phyloP scores from a whole-genome alignment of 2,113 vertebrate genomes.

The Oryzias curvinotus region DNA sequence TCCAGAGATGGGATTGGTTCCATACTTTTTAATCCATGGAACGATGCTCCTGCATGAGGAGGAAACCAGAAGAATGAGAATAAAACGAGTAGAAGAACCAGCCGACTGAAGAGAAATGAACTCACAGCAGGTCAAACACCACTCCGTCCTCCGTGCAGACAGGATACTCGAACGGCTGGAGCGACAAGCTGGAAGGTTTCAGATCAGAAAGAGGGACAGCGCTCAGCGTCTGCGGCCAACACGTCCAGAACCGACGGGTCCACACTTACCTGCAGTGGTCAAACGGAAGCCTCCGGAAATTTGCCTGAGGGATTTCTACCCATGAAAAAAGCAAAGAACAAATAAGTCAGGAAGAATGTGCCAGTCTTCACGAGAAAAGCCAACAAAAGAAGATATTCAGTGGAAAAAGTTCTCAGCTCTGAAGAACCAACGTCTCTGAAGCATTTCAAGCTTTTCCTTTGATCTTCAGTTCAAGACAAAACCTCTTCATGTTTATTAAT shows the following conservation, averaged over 20 bases:
- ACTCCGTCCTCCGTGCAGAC: conserved; percentile 91
- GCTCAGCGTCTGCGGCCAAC: neutral
- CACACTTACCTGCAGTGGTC: conserved; percentile 93
- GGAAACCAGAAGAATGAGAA: neutral
- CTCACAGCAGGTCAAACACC: conserved; percentile 90
- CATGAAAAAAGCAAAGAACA: conserved; percentile 26
- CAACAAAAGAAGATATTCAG: too few relatives aligned
- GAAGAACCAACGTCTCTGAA: too few relatives aligned
- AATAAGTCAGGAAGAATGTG: too few relatives aligned
- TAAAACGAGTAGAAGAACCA: neutral
- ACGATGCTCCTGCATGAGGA: conserved; percentile 86
- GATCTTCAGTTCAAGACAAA: too few relatives aligned
- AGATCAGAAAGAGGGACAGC: neutral
- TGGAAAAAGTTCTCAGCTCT: too few relatives aligned
- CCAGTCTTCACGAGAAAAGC: too few relatives aligned
- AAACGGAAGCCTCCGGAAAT: conserved; percentile 92
- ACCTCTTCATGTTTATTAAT: too few relatives aligned
- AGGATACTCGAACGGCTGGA: conserved; percentile 94
- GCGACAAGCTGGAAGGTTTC: conserved; percentile 82
- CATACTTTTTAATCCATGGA: conserved; percentile 97
- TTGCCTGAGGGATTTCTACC: conserved; percentile 85
- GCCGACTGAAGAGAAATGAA: neutral
- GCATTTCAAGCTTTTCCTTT: too few relatives aligned
- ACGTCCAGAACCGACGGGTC: neutral
- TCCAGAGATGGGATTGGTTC: conserved; percentile 91